Conservation (phyloP, 1,140 invertebrate genomes). For the Harlomillsia oculata region DNA sequence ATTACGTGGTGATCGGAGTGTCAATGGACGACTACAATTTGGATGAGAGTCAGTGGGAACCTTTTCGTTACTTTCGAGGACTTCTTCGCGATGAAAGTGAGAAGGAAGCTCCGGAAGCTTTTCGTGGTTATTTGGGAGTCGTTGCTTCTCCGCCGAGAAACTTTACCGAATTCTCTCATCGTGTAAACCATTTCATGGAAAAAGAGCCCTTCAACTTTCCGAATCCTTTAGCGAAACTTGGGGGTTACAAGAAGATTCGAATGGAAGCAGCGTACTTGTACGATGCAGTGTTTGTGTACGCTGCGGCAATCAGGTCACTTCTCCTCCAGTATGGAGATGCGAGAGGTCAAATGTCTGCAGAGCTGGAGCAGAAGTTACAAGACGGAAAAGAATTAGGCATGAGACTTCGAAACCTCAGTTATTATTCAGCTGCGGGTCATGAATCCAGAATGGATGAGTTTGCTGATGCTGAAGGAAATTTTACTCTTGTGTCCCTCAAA, state of each 20-base stretch:
- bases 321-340: neutral
- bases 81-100: constrained; percentile 54
- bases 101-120: constrained; percentile 48
- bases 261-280: constrained; percentile 85
- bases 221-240: constrained; percentile 60
- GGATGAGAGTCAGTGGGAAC: constrained; percentile 48
- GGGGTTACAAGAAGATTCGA: constrained; percentile 60
- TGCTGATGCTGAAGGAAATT: constrained; percentile 92
- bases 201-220: constrained; percentile 73
- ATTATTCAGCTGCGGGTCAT: constrained; percentile 77
- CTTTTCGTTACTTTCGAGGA: constrained; percentile 63
- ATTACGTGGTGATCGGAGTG: constrained; percentile 83
- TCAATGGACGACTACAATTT: constrained; percentile 77
- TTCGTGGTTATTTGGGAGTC: constrained; percentile 58
- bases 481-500: constrained; percentile 69
- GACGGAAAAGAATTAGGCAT: constrained; percentile 23
- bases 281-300: constrained; percentile 77
- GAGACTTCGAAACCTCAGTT: constrained; percentile 44
- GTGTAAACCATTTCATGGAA: constrained; percentile 62
- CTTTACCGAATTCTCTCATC: constrained; percentile 61
- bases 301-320: constrained; percentile 46
- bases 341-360: neutral
- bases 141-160: constrained; percentile 43
- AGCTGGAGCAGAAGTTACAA: neutral
- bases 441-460: constrained; percentile 82